phyloP scores from a whole-genome alignment of 1,140 invertebrate genomes.

The Aphidius gifuensis region DNA sequence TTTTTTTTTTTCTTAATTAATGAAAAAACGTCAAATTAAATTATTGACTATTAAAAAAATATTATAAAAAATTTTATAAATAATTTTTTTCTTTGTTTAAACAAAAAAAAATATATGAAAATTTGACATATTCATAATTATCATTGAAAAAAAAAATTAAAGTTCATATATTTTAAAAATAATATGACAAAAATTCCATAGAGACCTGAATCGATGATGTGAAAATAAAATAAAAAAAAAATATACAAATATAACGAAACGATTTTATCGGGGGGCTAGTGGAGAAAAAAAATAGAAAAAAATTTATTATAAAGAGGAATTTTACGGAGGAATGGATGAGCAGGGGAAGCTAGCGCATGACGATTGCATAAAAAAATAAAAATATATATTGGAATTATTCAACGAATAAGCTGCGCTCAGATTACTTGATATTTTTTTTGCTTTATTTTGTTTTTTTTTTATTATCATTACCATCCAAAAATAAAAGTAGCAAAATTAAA shows the following conservation, averaged over 20 bases:
- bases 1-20: too few relatives aligned
- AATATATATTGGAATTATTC: slow-evolving; percentile 10
- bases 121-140: too few relatives aligned
- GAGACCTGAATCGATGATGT: slow-evolving; percentile 10
- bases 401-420: slow-evolving; percentile 24
- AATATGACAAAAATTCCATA: not conserved
- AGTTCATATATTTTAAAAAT: too few relatives aligned
- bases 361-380: slow-evolving; percentile 14
- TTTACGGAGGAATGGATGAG: slow-evolving; percentile 14
- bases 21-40: too few relatives aligned
- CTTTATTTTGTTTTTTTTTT: slow-evolving; percentile 11
- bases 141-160: too few relatives aligned
- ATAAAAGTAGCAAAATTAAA: slow-evolving; percentile 22
- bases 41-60: too few relatives aligned
- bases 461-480: slow-evolving; percentile 23
- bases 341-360: slow-evolving; percentile 22
- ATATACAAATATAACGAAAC: too few relatives aligned
- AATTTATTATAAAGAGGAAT: slow-evolving; percentile 7
- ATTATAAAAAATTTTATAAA: too few relatives aligned
- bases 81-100: too few relatives aligned
- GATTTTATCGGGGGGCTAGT: not conserved
- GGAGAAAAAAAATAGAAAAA: slow-evolving; percentile 10
- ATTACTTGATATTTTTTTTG: not conserved
- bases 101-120: too few relatives aligned
- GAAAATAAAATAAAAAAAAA: not conserved